phyloP scores from a whole-genome alignment of 2,888 invertebrate genomes.

The Dasysyrphus tricinctus region DNA sequence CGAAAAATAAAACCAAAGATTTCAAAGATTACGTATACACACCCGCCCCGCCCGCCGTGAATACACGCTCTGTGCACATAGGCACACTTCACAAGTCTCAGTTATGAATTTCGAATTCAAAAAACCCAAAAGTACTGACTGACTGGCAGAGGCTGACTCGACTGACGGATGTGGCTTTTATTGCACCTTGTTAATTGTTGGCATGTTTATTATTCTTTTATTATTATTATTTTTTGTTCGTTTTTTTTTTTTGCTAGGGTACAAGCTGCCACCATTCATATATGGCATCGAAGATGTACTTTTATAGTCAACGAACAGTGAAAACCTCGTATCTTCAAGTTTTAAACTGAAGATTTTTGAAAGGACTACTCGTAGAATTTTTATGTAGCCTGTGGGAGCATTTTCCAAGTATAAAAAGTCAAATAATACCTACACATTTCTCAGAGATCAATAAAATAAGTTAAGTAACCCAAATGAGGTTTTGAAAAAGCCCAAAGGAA shows the following conservation, averaged over 20 bases:
- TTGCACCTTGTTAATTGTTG: constrained; percentile 71
- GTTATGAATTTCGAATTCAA: neutral
- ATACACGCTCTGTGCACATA: constrained; percentile 5
- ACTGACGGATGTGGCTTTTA: constrained; percentile 43
- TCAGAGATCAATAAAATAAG: no score
- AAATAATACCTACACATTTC: no score
- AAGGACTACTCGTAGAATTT: neutral
- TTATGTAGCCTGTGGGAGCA: no score
- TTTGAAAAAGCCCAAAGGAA: no score
- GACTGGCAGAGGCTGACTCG: no score
- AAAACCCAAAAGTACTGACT: neutral
- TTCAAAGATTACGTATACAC: constrained; percentile 17
- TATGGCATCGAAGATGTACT: constrained; percentile 1
- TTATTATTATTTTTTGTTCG: constrained; percentile 23
- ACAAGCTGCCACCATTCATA: neutral
- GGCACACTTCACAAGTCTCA: constrained; percentile 10
- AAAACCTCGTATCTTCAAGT: neutral
- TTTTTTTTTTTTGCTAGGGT: constrained; percentile 46
- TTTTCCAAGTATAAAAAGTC: no score
- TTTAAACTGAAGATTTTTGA: neutral
- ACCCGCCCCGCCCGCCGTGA: neutral
- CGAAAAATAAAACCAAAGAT: constrained; percentile 42
- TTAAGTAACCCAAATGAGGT: no score
- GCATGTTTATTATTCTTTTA: constrained; percentile 66
- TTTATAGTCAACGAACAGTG: constrained; percentile 4